A percentile compares a stretch with the other conserved stretches of the same genome.
These are phyloP conservation scores for Meteorus colon DNA, from an alignment of 2,888 invertebrate species.

Conservation along the genomic window DNA sequence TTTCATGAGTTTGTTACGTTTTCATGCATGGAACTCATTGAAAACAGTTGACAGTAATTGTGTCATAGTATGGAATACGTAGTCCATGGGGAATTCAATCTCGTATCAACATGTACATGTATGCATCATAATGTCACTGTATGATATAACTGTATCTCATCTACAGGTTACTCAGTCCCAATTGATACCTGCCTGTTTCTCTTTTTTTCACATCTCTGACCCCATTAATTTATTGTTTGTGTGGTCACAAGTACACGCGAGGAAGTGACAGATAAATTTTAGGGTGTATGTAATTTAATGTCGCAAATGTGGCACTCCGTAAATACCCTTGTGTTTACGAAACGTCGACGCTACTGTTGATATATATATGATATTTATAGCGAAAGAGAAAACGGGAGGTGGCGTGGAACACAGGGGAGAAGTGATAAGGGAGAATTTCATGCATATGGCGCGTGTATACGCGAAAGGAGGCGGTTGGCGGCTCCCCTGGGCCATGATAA, in stretches of 20 bases:
- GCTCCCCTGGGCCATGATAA: slow-evolving; percentile 54
- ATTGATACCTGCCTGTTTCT: slow-evolving; percentile 17
- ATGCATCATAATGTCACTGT: not conserved
- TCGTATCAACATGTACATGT: not conserved
- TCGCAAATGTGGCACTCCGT: slow-evolving; percentile 11
- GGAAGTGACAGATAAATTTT: not conserved
- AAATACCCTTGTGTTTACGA: slow-evolving; percentile 37
- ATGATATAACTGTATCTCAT: not conserved
- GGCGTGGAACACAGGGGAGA: slow-evolving; percentile 18
- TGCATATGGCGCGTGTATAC: slow-evolving; percentile 27
- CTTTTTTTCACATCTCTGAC: not conserved
- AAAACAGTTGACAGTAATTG: slow-evolving; percentile 56
- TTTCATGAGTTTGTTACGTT: slow-evolving; percentile 61
- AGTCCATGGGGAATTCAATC: slow-evolving; percentile 37
- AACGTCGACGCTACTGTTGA: slow-evolving; percentile 1
- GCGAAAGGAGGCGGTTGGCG: slow-evolving; percentile 12
- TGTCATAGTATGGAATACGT: slow-evolving; percentile 53
- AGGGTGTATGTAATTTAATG: not conserved
- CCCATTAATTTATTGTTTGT: not conserved
- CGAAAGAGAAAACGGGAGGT: slow-evolving; percentile 4
- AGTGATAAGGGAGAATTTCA: slow-evolving; percentile 11
- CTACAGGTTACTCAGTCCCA: slow-evolving; percentile 49
- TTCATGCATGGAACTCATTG: slow-evolving; percentile 66
- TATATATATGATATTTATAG: slow-evolving; percentile 8
- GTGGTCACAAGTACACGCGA: not conserved